Evolutionary conservation across 2,797 vertebrate genomes (phyloP).

Genomic region (Pipistrellus pipistrellus): DNA sequence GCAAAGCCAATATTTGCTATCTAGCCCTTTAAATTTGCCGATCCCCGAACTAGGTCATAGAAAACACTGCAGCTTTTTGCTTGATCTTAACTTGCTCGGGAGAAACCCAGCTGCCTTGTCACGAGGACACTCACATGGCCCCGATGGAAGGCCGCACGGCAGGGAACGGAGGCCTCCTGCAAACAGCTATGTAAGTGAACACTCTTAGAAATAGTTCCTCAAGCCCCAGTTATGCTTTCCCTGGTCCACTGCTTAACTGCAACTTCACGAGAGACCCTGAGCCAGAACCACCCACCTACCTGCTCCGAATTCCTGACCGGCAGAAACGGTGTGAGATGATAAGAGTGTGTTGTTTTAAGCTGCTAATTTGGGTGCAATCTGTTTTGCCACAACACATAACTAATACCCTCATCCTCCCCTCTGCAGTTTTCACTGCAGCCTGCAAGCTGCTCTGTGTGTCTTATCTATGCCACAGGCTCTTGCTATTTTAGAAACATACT

Average conservation of each 20-base stretch:
- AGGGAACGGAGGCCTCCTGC: constrained; percentile 6
- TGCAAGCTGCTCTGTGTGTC: not conserved
- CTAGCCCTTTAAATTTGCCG: constrained; percentile 29
- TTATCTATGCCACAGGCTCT: not conserved
- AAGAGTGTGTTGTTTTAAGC: constrained; percentile 10
- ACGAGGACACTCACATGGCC: not conserved
- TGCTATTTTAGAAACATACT: constrained; percentile 46
- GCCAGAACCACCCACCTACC: not conserved
- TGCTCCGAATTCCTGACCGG: constrained; percentile 33
- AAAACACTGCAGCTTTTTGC: constrained; percentile 38
- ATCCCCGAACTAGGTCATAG: constrained; percentile 40
- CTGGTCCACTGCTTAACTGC: not conserved
- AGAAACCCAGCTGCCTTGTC: constrained; percentile 50
- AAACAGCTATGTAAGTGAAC: not conserved
- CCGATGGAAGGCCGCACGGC: not conserved
- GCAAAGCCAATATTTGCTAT: not conserved
- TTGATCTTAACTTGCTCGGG: constrained; percentile 50
- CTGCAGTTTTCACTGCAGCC: not conserved
- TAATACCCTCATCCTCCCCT: not conserved
- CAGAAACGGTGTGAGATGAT: not conserved
- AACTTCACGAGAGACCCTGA: constrained; percentile 13
- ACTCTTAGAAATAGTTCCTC: not conserved
- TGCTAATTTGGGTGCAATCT: not conserved
- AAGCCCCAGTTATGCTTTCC: not conserved
- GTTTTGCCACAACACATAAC: not conserved